Evolutionary conservation across 2,888 invertebrate genomes (phyloP).

Genomic region (Monopis laevigella): DNA sequence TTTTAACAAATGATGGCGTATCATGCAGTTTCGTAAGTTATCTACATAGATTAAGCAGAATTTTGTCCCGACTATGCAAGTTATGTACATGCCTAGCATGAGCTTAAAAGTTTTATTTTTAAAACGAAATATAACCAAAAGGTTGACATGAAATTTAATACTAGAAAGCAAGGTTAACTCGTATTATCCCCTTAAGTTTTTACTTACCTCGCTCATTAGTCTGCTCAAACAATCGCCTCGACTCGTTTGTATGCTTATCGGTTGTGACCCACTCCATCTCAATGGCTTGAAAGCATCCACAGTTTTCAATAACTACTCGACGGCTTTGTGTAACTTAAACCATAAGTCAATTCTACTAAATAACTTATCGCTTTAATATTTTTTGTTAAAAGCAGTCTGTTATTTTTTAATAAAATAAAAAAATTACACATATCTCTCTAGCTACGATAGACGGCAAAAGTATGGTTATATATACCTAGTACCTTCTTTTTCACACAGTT

Average conservation of each 20-base stretch:
- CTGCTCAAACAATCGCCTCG: slow-evolving; percentile 19
- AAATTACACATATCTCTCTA: too few relatives aligned
- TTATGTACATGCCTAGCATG: too few relatives aligned
- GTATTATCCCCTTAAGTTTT: too few relatives aligned
- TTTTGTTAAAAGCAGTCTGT: background rate
- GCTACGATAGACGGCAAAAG: too few relatives aligned
- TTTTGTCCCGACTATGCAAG: too few relatives aligned
- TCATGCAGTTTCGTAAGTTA: too few relatives aligned
- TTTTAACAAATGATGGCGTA: too few relatives aligned
- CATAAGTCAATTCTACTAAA: slow-evolving; percentile 1
- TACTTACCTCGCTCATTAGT: slow-evolving; percentile 22
- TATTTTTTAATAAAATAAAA: background rate
- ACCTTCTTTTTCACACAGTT: too few relatives aligned
- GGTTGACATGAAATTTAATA: slow-evolving; percentile 8
- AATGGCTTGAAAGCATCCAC: slow-evolving; percentile 4
- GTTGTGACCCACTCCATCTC: slow-evolving; percentile 5
- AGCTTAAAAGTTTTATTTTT: too few relatives aligned
- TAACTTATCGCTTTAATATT: background rate
- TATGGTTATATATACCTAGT: too few relatives aligned
- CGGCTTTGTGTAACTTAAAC: slow-evolving; percentile 9
- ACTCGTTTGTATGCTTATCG: slow-evolving; percentile 17
- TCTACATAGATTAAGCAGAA: too few relatives aligned
- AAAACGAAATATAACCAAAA: too few relatives aligned
- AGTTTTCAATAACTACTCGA: background rate
- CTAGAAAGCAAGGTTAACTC: slow-evolving; percentile 11